Evolutionary conservation across 2,888 invertebrate species (phyloP), one percentile per base, ranked within the genome.

Genomic region (Mimumesa dahlbomi): DNA sequence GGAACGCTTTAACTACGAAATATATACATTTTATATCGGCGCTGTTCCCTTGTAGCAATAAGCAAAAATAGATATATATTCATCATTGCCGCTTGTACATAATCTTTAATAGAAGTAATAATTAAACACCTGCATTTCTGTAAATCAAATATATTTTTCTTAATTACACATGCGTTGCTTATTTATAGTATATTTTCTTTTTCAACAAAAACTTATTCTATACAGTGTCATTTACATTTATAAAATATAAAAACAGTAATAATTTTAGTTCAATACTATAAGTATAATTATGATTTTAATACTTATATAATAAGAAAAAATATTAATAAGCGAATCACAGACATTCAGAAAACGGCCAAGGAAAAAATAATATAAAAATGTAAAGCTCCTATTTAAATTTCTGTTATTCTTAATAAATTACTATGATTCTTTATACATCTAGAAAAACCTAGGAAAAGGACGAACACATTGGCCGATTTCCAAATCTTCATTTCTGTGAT

Each of bases 211-310:
- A 58, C 65, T 76, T 69, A 71, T 40, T 68, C 53, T 67, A 75
- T 58, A 67, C 71, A 79, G 56, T 75, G 31, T 52, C 58, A 64
- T 64, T 73, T 79, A 78, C 73, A 82, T 75, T 80, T 74, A 79
- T 80, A 83, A 83, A 81, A 83, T 84, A 84, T 82, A 84, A 84
- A 84, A 84, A 83, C 82, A 81, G 72, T 75, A 82, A 75, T 80
- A 79, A 81, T 72, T 78, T 74, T 75, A 77, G 49, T 76, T 77
- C 73, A 73, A 77, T 79, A 63, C 25, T 68, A 59, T 69, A 67
- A 65, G 64, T 71, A 66, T 69, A 65, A 67, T 67, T 70, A 67
- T 69, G 70, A 75, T 75, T 74, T 59, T 74, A n/a, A 67, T 73
- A 79, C 73, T 81, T 50, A 82, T 67, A 48, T 67, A 68, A 69